Conservation (phyloP, 92 coral and sea anemone species). For the Actinernus sp. region DNA sequence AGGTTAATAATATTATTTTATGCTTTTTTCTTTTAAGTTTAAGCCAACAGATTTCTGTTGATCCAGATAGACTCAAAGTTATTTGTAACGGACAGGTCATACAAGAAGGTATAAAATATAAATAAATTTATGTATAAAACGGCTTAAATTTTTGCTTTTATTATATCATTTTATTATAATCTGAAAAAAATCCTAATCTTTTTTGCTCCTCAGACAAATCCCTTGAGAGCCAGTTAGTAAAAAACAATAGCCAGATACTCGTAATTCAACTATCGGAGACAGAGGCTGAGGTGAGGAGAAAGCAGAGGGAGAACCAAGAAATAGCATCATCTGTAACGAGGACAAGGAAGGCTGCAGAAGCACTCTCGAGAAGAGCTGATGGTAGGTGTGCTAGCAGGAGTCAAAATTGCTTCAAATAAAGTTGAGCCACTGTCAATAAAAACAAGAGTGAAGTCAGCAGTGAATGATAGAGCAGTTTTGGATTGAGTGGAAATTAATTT, state of each 20-base stretch:
- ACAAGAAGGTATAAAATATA: conserved; percentile 89
- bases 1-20: no score
- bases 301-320: conserved; percentile 50
- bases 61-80: conserved; percentile 63
- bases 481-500: no score
- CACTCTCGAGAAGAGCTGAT: conserved; percentile 84
- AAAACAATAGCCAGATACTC: conserved; percentile 81
- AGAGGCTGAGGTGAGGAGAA: conserved; percentile 50
- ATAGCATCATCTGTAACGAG: conserved; percentile 69
- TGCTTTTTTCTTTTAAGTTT: conserved; percentile 24
- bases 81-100: conserved; percentile 89
- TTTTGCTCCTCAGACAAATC: conserved; percentile 43
- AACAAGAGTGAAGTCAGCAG: no score
- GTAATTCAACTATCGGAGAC: conserved; percentile 69
- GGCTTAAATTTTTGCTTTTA: no score
- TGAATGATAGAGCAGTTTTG: no score
- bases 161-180: no score
- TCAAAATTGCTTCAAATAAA: no score
- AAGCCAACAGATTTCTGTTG: conserved; percentile 65
- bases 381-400: no score
- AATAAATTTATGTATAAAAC: no score
- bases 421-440: no score
- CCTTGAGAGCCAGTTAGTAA: conserved; percentile 79
- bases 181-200: not conserved
- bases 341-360: conserved; percentile 90